Percentiles rank a stretch among this genome's conserved stretches.
Evolutionary conservation across 2,888 invertebrate genomes (phyloP).

Genomic region (Apeira syringaria): DNA sequence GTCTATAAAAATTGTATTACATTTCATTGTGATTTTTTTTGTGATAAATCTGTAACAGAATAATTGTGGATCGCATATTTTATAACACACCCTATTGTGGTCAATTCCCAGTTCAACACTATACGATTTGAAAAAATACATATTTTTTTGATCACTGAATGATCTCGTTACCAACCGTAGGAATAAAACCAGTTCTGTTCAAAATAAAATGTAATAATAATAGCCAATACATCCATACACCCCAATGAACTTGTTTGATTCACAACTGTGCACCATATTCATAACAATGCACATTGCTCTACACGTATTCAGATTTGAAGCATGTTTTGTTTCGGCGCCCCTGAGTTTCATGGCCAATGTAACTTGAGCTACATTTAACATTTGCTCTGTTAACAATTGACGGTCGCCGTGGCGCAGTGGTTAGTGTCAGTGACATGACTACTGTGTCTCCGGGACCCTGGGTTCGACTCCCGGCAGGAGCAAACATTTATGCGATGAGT

Average conservation of each 20-base stretch:
- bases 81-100: too few relatives aligned
- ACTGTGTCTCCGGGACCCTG: too few relatives aligned
- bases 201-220: constrained; percentile 46
- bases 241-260: constrained; percentile 41
- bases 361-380: constrained; percentile 24
- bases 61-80: too few relatives aligned
- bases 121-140: constrained; percentile 8
- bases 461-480: too few relatives aligned
- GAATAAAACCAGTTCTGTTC: constrained; percentile 17
- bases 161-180: constrained; percentile 2
- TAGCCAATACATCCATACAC: constrained; percentile 46
- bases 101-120: not conserved
- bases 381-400: too few relatives aligned
- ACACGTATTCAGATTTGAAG: constrained; percentile 61
- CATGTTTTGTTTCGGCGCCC: constrained; percentile 53
- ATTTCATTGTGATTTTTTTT: too few relatives aligned
- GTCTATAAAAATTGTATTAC: too few relatives aligned
- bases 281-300: constrained; percentile 72
- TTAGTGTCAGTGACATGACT: too few relatives aligned
- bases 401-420: too few relatives aligned
- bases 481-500: too few relatives aligned
- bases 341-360: constrained; percentile 43
- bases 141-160: constrained; percentile 10
- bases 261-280: constrained; percentile 56
- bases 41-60: too few relatives aligned